Base-by-base conservation (phyloP, 1,140 invertebrate species). In the Mya arenaria region DNA sequence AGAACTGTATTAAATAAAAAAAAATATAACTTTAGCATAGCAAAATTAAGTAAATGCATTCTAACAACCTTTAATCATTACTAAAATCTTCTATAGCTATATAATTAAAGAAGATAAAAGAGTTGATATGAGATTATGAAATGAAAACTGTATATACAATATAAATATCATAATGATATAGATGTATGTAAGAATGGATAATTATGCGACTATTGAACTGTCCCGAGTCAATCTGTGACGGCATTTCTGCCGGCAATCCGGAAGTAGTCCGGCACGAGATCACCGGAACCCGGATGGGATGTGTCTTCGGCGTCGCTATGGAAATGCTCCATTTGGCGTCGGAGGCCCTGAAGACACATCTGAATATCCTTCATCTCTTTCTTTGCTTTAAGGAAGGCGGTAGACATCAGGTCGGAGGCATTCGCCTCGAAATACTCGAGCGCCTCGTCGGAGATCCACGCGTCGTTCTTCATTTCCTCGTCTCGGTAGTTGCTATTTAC, bases 361-460 rank as follows among this genome's bases (percentile, higher is more conserved):
- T 90, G 89, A 44, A 90, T 90, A 52, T 90, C 89, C 60, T 87
- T 85, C 89, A 90, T 90, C 73, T 90, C 86, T 32, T 80, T 82
- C 28, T 88, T 79, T 0, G 89, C 89, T 68, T 89, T 86, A 28
- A 88, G 80, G 75, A 90, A 90, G 32, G 86, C 85, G 4, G 82
- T 82, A 25, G 84, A 84, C 32, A 84, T 88, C 1, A 84, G 84
- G 39, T 88, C 84, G 0, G 87, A 85, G 15, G 89, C 78, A 0
- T 74, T 72, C 34, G 85, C 87, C 10, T 88, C 56, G 2, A 82
- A 80, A 52, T 85, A 72, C 63, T 87, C 88, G n/a, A 69, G 65
- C 10, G 84, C 86, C 34, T 90, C 87, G 19, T 72, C 82, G 0
- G 75, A 84, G 72, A 81, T 32, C 82, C 80, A 63, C 48, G 66